Evolutionary conservation across 35 echinoderm and acorn worm species (phyloP), one percentile per base, ranked within the genome.

Genomic region (Eucidaris tribuloides): DNA sequence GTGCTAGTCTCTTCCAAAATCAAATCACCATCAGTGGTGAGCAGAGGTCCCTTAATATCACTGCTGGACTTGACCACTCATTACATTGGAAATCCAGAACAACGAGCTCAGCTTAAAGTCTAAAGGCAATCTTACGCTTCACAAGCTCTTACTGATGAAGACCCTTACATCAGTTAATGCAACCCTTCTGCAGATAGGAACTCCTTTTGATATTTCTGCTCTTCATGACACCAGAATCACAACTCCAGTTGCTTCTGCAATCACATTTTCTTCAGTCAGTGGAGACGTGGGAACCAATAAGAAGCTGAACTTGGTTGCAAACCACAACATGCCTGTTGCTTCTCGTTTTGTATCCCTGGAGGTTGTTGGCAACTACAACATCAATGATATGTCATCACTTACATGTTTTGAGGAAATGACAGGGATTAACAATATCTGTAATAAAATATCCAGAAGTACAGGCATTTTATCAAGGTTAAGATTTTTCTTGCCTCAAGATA

Each of bases 291-390:
- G 19, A 18, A 40, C 18, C 5, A 52, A n/a, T 52, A n/a, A 9
- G 9, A 35, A 40, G 28, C 37, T 72, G 33, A 72, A 72, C 20
- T 25, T 72, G 66, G 66, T 72, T 20, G 66, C 66, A 2, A 72
- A 72, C 28, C 66, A 72, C 35, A 72, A 43, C 66, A 72, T 40
- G 23, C 25, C 66, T 35, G 59, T 88, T 33, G 28, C 58, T 25
- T 80, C 76, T 15, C 58, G 74, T 7, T 20, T 94, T 81, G 87
- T 42, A 25, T 90, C 89, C 41, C 22, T 90, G 31, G 89, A 48
- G 42, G 66, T 81, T 15, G 71, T 57, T 78, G 87, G 59, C 32
- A 89, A 49, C 82, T 86, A 63, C 77, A 78, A 81, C 79, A 84
- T 94, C 80, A 74, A 89, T 33, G 68, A 68, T 30, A 80, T 94